These are phyloP conservation scores for Styela plicata DNA, from an alignment of 23 tunicate genomes.

Conservation along the genomic window DNA sequence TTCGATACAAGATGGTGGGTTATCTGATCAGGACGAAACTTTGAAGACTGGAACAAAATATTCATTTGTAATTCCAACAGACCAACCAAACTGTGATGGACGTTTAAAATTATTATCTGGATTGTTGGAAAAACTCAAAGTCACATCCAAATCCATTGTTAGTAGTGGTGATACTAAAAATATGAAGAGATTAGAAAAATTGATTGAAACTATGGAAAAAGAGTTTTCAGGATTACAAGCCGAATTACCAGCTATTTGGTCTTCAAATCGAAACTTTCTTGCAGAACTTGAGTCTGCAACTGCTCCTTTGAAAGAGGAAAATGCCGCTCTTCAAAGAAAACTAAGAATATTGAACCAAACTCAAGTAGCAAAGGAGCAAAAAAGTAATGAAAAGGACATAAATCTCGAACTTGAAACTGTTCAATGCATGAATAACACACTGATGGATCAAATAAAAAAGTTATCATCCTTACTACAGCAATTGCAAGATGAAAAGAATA, in stretches of 20 bases:
- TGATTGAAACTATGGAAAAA: background rate
- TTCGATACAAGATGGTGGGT: background rate
- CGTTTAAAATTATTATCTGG: background rate
- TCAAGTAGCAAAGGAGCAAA: constrained; percentile 12
- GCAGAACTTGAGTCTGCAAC: constrained; percentile 1
- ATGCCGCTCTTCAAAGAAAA: constrained; percentile 31
- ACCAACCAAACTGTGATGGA: constrained; percentile 26
- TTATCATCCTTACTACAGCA: constrained; percentile 42
- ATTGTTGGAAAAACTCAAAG: constrained; percentile 1
- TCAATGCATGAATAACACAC: constrained; percentile 55
- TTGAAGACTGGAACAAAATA: constrained; percentile 10
- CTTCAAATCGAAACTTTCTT: background rate
- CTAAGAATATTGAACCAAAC: constrained; percentile 37
- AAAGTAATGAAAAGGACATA: background rate
- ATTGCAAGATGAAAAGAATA: constrained; percentile 36
- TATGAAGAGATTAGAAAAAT: constrained; percentile 9
- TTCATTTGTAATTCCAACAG: constrained; percentile 19
- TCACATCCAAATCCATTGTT: constrained; percentile 17
- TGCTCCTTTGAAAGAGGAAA: constrained; percentile 20
- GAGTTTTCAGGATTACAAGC: background rate
- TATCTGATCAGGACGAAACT: constrained; percentile 6
- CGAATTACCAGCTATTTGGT: background rate
- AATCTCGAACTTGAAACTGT: constrained; percentile 37
- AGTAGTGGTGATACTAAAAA: constrained; percentile 31
- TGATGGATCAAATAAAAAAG: constrained; percentile 50